Conservation (phyloP, 2,888 invertebrate genomes). For the Sabellastarte sp. region DNA sequence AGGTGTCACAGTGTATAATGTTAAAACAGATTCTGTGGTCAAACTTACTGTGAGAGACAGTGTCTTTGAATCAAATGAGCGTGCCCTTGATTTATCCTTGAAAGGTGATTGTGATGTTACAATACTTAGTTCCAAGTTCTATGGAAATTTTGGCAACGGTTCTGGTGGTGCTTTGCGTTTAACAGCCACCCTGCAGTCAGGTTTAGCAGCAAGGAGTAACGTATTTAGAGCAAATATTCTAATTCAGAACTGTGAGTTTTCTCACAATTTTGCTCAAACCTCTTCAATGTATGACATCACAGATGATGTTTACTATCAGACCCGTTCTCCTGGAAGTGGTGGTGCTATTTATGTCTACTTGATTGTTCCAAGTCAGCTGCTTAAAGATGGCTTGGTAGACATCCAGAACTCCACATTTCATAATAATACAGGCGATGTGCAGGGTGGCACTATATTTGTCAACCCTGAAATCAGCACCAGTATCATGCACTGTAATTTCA, state of each 20-base stretch:
- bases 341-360: slow-evolving; percentile 15
- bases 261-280: slow-evolving; percentile 4
- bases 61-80: neutral
- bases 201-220: neutral
- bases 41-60: neutral
- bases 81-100: slow-evolving; percentile 13
- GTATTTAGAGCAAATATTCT: neutral
- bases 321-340: slow-evolving; percentile 10
- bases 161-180: slow-evolving; percentile 18
- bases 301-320: slow-evolving; percentile 7
- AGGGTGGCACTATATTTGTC: slow-evolving; percentile 20
- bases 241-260: slow-evolving; percentile 5
- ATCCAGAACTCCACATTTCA: slow-evolving; percentile 13
- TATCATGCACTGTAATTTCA: neutral
- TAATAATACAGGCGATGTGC: slow-evolving; percentile 16
- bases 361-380: neutral
- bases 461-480: slow-evolving; percentile 6
- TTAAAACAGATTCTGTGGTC: neutral
- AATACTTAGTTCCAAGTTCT: slow-evolving; percentile 8
- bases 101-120: slow-evolving; percentile 8
- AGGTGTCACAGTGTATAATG: neutral
- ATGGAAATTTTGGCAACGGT: slow-evolving; percentile 12
- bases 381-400: slow-evolving; percentile 3
- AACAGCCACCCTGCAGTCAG: slow-evolving; percentile 7
- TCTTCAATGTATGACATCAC: slow-evolving; percentile 5